Base-by-base conservation (phyloP, 2,113 vertebrate genomes). In the Salvelinus namaycush region DNA sequence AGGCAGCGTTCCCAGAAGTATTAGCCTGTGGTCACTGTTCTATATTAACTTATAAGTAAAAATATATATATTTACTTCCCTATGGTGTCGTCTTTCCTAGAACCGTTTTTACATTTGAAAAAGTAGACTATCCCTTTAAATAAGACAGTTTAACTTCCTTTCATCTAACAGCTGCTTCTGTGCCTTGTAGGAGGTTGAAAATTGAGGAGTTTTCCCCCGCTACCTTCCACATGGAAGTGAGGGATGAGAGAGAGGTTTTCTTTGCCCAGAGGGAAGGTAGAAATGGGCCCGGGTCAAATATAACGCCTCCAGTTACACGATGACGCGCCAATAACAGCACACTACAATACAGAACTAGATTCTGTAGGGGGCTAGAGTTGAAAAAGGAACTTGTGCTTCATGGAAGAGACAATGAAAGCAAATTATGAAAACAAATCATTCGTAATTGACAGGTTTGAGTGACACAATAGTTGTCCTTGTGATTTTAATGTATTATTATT, bases 201-300 rank as follows among this genome's bases (percentile, higher is more conserved):
- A 94, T 96, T 91, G 91, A 94, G 8, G 94, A 96, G 0, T 97
- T 97, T 82, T 95, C 96, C 83, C 97, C 96, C 0, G 90, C 93
- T 5, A 95, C 95, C 8, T 96, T 93, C 74, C 93, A 95, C 2
- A 89, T 97, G 92, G 96, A 97, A 64, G 4, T 95, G 65, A 92
- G 73, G 72, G 85, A 94, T 0, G 96, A 97, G 77, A 92, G 92
- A 75, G 92, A 96, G 7, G 76, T 88, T 1, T 97, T 97, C 87
- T 95, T 95, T 80, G 69, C 90, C 11, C 83, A 90, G 68, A 93
- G 92, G 76, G 86, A 92, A 68, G 95, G 95, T 97, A 84, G 94
- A 83, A 26, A 44, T 54, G 2, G 5, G 29, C 20, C 2, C 68
- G 54, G 29, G 5, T 64, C 7, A 70, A 48, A 5, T 11, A 11